phyloP scores from a whole-genome alignment of 2,888 invertebrate species.

The Chalcis sispes region DNA sequence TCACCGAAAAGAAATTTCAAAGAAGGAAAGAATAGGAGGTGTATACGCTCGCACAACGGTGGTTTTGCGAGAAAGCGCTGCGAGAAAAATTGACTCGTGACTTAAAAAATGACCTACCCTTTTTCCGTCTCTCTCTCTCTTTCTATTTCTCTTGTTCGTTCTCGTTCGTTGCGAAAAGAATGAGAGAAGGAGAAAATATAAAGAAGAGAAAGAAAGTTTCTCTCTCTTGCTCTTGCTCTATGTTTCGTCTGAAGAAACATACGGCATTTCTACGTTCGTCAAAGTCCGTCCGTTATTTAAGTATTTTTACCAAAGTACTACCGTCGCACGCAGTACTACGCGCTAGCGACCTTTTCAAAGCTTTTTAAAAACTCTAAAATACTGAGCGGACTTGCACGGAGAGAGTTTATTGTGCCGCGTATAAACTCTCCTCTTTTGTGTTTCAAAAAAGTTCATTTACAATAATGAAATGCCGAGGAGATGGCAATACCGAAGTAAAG shows the following conservation, averaged over 20 bases:
- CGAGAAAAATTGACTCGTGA: slow-evolving; percentile 47
- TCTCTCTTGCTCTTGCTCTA: too few species aligned
- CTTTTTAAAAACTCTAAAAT: too few species aligned
- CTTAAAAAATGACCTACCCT: slow-evolving; percentile 22
- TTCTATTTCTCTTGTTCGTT: too few species aligned
- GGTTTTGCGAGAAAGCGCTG: not conserved
- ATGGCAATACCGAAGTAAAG: too few species aligned
- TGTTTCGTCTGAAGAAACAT: not conserved
- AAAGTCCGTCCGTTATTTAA: slow-evolving; percentile 33
- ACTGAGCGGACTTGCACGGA: too few species aligned
- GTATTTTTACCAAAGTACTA: slow-evolving; percentile 28
- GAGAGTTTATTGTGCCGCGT: too few species aligned
- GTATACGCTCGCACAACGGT: not conserved
- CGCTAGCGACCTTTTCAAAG: too few species aligned
- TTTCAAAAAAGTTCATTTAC: too few species aligned
- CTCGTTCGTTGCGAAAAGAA: not conserved
- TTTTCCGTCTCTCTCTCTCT: not conserved
- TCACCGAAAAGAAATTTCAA: slow-evolving; percentile 7
- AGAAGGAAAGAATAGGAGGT: not conserved
- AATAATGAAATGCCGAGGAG: too few species aligned
- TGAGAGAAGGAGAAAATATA: not conserved
- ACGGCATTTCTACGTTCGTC: slow-evolving; percentile 21
- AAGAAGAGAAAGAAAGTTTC: slow-evolving; percentile 4
- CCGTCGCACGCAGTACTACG: too few species aligned
- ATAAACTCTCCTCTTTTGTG: too few species aligned